Percentiles rank a stretch among this genome's conserved stretches.
Evolutionary conservation across 2,888 invertebrate genomes (phyloP).

Genomic region (Tiphia femorata): DNA sequence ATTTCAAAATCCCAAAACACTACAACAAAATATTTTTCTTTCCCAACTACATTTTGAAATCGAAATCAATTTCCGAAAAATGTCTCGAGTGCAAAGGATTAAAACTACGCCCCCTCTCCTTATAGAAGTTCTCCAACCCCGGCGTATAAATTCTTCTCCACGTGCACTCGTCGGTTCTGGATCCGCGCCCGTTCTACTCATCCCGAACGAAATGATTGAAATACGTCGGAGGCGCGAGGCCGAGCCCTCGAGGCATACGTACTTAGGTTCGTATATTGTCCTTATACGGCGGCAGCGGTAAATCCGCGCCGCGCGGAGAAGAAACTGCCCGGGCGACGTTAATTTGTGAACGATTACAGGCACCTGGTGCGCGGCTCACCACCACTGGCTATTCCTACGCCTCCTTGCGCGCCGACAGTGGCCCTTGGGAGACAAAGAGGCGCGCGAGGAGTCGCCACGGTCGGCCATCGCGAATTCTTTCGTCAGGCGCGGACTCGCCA

Average conservation of each 20-base stretch:
- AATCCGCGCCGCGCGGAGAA: conserved; percentile 53
- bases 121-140: too few species aligned
- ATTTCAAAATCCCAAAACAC: too few species aligned
- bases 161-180: too few species aligned
- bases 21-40: too few species aligned
- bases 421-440: conserved; percentile 50
- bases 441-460: conserved; percentile 35
- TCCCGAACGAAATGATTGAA: conserved; percentile 60
- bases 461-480: conserved; percentile 59
- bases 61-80: too few species aligned
- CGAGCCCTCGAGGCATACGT: conserved; percentile 19
- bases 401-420: conserved; percentile 16
- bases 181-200: too few species aligned
- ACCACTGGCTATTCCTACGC: conserved; percentile 10
- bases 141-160: background rate
- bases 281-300: conserved; percentile 57
- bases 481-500: conserved; percentile 41
- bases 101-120: too few species aligned
- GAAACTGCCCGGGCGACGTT: conserved; percentile 64
- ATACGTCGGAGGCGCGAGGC: conserved; percentile 43
- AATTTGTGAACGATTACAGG: conserved; percentile 67
- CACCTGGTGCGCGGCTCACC: conserved; percentile 58
- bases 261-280: conserved; percentile 47
- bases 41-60: too few species aligned
- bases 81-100: too few species aligned